These are phyloP conservation scores for Ovibos moschatus DNA, from an alignment of 2,113 vertebrate genomes.

Conservation along the genomic window DNA sequence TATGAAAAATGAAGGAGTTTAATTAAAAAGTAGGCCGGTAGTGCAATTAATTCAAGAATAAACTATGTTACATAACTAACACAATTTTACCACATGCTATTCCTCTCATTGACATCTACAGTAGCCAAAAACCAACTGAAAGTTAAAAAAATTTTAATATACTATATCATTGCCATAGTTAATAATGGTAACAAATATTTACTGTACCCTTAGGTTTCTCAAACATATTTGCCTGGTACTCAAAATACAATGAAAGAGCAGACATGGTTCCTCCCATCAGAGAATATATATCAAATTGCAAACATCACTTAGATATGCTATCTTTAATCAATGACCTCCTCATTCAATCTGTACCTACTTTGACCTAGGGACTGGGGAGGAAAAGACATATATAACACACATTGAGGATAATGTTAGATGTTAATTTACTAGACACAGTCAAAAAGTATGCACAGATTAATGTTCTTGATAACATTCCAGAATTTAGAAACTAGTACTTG, in stretches of 20 bases:
- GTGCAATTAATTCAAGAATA: neutral
- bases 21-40: neutral
- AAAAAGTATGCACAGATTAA: neutral
- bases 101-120: neutral
- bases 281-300: neutral
- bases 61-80: neutral
- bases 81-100: neutral
- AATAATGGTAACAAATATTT: neutral
- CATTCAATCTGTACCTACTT: neutral
- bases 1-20: neutral
- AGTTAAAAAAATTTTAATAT: neutral
- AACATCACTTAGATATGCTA: neutral
- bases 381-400: neutral
- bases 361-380: neutral
- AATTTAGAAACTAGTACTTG: neutral
- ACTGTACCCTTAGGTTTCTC: neutral
- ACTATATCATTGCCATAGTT: neutral
- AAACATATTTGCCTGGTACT: neutral
- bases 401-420: neutral
- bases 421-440: neutral
- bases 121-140: neutral
- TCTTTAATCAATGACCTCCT: neutral
- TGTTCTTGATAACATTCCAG: neutral
- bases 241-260: neutral
- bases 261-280: neutral